These are phyloP conservation scores for Poecilus cupreus DNA, from an alignment of 2,888 invertebrate genomes.

Conservation along the genomic window DNA sequence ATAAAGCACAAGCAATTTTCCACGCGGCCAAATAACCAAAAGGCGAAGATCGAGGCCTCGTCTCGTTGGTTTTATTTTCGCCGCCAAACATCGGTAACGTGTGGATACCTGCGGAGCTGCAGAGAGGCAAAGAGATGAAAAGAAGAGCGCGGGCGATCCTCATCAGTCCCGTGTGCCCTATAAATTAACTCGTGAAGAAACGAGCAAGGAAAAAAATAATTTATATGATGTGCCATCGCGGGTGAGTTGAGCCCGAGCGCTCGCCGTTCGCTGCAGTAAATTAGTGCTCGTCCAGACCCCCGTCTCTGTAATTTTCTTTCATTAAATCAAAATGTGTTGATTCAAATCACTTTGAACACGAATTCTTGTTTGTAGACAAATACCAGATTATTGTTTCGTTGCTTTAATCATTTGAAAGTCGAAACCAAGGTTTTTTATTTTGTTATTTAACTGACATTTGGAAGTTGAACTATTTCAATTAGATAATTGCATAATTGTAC, in stretches of 20 bases:
- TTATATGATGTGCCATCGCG: conserved; percentile 56
- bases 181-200: conserved; percentile 57
- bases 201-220: conserved; percentile 51
- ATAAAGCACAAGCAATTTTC: conserved; percentile 52
- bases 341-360: conserved; percentile 58
- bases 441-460: background rate
- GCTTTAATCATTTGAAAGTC: background rate
- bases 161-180: conserved; percentile 58
- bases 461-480: background rate
- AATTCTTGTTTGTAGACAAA: conserved; percentile 49
- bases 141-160: conserved; percentile 48
- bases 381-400: background rate
- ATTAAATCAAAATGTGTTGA: conserved; percentile 60
- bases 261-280: conserved; percentile 40
- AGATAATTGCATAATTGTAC: background rate
- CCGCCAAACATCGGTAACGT: conserved; percentile 32
- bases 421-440: background rate
- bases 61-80: conserved; percentile 26
- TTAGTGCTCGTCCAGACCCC: conserved; percentile 53
- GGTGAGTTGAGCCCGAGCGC: background rate
- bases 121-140: background rate
- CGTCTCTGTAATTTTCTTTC: conserved; percentile 59
- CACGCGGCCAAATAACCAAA: conserved; percentile 33
- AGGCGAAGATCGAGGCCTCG: background rate
- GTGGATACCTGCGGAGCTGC: conserved; percentile 22